Base-by-base conservation (phyloP, 92 coral and sea anemone genomes). In the Parazoanthus darwini region DNA sequence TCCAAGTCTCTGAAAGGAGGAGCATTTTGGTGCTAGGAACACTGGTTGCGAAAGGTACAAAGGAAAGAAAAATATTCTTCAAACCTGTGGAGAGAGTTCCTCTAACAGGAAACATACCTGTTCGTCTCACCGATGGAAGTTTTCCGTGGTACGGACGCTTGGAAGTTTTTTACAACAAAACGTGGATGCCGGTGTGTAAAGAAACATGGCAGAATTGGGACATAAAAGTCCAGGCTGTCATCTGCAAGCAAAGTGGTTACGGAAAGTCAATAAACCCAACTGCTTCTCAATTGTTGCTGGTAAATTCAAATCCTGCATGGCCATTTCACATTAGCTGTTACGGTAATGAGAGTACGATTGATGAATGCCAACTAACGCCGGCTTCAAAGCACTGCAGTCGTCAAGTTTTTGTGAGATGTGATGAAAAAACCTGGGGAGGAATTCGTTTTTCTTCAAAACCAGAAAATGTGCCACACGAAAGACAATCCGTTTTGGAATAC, bases 401-500 rank as follows among this genome's bases (percentile, higher is more conserved):
- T 67, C 88, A 75, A 74, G 78, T 43, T 66, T 25, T 63, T 1
- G 79, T 89, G 2, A 82, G 82, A 50, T 93, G 95, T 77, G 82
- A 35, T 18, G 92, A 50, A 3, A 54, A 74, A 29, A 89, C 93
- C 36, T 93, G 95, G 95, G 95, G 93, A 74, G 89, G 91, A 44
- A 23, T 93, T 39, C 85, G 91, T 4, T 85, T 93, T 75, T 59
- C 89, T 8, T 71, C 88, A 8, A 46, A 81, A 37, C 76, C 81
- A 50, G 92, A 91, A 9, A n/a, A 10, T 22, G 46, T 81, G 36
- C 10, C 25, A 15, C 39, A 79, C 13, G 37, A 50, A 56, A 74
- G 29, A 72, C 89, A 76, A 77, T 93, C 93, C 1, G 82, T 86
- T 3, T 82, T 93, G 74, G 81, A 81, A 54, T 88, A 91, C 44